A percentile compares a stretch with the other conserved stretches of the same genome.
These are phyloP conservation scores for Papilio machaon DNA, from an alignment of 1,140 invertebrate genomes.

Conservation along the genomic window DNA sequence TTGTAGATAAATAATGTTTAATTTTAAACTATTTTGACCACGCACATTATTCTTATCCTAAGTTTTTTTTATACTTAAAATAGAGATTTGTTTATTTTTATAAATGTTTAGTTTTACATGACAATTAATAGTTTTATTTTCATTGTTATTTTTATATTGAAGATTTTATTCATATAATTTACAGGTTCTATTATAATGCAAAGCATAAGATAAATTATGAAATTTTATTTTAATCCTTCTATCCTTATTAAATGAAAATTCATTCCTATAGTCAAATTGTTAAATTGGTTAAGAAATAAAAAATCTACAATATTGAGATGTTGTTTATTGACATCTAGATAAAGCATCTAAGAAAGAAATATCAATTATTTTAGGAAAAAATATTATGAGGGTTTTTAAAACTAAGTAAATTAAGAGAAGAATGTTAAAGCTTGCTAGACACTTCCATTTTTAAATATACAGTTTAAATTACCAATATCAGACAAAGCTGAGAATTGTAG, in stretches of 20 bases:
- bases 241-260: not conserved
- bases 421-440: too few species aligned
- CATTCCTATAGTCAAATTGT: too few species aligned
- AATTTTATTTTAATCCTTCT: not conserved
- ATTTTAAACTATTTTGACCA: not conserved
- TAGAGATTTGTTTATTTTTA: not conserved
- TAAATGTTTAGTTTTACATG: slow-evolving; percentile 3
- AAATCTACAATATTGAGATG: too few species aligned
- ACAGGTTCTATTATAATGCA: not conserved
- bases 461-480: too few species aligned
- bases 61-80: not conserved
- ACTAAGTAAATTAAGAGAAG: too few species aligned
- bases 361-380: too few species aligned
- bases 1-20: not conserved
- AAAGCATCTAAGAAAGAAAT: too few species aligned
- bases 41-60: not conserved
- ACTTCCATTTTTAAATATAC: too few species aligned
- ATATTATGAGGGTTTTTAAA: too few species aligned
- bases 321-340: too few species aligned
- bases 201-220: slow-evolving; percentile 9
- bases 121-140: not conserved
- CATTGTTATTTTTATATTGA: not conserved
- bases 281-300: too few species aligned
- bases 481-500: too few species aligned
- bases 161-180: not conserved